Percentiles rank a stretch among this genome's conserved stretches.
Evolutionary conservation across 2,797 vertebrate genomes (phyloP).

Genomic region (Clarias platycephalus): DNA sequence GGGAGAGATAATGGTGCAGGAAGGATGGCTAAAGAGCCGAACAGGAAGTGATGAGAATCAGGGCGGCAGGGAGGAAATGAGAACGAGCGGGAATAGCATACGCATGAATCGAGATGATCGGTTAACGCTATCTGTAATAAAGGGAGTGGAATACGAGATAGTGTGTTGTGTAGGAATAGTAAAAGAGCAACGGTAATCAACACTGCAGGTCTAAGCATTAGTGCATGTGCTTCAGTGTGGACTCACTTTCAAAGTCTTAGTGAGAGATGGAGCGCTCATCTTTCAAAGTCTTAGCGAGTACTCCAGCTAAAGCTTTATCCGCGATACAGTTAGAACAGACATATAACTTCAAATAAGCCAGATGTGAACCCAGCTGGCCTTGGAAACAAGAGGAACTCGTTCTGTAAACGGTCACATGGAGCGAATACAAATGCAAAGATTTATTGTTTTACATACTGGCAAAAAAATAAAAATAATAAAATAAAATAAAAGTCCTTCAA

Average conservation of each 20-base stretch:
- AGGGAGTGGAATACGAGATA: no score
- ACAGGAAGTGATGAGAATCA: slow-evolving; percentile 36
- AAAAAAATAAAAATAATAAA: not conserved
- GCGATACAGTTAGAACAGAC: not conserved
- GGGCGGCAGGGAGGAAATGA: slow-evolving; percentile 12
- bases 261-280: no score
- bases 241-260: not conserved
- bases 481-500: not conserved
- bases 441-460: not conserved
- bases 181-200: no score
- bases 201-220: not conserved
- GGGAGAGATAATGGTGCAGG: slow-evolving; percentile 20
- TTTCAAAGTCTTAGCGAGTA: not conserved
- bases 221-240: not conserved
- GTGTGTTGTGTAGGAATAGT: not conserved
- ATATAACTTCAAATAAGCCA: not conserved
- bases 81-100: not conserved
- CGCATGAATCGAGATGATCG: not conserved
- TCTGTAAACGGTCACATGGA: not conserved
- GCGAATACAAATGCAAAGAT: not conserved
- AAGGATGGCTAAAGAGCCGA: slow-evolving; percentile 26
- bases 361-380: not conserved
- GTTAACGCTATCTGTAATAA: not conserved
- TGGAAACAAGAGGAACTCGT: not conserved
- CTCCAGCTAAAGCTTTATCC: not conserved